Evolutionary conservation across 1,140 invertebrate species (phyloP).

Genomic region (Drosophila albomicans): DNA sequence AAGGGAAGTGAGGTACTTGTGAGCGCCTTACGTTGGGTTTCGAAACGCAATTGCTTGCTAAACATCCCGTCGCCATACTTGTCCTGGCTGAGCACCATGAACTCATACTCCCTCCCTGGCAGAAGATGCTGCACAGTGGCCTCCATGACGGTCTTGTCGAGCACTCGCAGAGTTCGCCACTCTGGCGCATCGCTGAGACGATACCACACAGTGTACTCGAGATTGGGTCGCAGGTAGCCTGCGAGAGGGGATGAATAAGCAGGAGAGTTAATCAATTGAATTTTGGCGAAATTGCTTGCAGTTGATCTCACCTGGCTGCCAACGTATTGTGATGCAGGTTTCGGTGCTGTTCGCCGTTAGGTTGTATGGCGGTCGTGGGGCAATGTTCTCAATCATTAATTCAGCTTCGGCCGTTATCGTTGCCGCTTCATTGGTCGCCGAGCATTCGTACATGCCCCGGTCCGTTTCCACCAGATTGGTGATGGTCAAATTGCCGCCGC

Average conservation of each 20-base stretch:
- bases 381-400: constrained; percentile 93
- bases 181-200: constrained; percentile 89
- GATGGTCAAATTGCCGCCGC: constrained; percentile 95
- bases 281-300: background rate
- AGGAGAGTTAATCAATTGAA: background rate
- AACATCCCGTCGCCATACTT: constrained; percentile 95
- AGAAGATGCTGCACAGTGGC: constrained; percentile 92
- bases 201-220: constrained; percentile 95
- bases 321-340: constrained; percentile 92
- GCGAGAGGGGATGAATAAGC: background rate
- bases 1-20: background rate
- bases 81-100: constrained; percentile 96
- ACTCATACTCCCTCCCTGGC: constrained; percentile 93
- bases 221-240: constrained; percentile 92
- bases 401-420: constrained; percentile 94
- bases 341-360: constrained; percentile 91
- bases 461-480: constrained; percentile 93
- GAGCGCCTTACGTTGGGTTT: constrained; percentile 88
- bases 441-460: constrained; percentile 96
- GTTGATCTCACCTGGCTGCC: constrained; percentile 89
- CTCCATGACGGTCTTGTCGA: constrained; percentile 89
- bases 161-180: constrained; percentile 91
- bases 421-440: constrained; percentile 96
- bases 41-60: constrained; percentile 92
- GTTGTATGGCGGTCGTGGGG: constrained; percentile 96